Percentiles rank a stretch among this genome's conserved stretches.
These are phyloP conservation scores for Meloidogyne floridensis DNA, from an alignment of 1,140 invertebrate species.

Conservation along the genomic window DNA sequence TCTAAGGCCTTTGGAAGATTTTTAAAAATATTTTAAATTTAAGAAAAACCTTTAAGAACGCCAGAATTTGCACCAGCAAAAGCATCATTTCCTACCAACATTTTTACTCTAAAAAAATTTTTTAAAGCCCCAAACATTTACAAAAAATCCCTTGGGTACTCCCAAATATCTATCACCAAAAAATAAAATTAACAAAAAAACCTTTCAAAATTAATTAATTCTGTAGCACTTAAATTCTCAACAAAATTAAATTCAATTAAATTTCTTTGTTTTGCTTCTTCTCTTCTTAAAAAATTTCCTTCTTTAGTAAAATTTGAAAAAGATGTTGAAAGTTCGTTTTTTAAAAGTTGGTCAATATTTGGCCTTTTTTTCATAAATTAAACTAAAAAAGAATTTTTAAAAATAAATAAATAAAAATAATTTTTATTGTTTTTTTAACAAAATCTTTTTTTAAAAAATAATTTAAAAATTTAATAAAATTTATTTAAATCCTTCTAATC, in stretches of 20 bases:
- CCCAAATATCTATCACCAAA: too few relatives aligned
- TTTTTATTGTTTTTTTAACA: not conserved
- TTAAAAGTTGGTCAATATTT: slow-evolving; percentile 27
- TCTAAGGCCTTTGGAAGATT: slow-evolving; percentile 16
- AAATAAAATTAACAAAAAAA: not conserved
- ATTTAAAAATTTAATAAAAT: too few relatives aligned
- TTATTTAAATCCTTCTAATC: not conserved
- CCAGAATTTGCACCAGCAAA: slow-evolving; percentile 41
- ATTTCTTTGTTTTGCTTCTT: not conserved
- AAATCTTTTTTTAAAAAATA: too few relatives aligned
- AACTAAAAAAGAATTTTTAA: not conserved
- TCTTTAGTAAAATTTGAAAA: not conserved
- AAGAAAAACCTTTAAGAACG: slow-evolving; percentile 33
- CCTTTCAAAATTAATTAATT: slow-evolving; percentile 24
- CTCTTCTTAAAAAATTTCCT: not conserved
- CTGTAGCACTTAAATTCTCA: not conserved
- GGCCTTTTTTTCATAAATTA: not conserved
- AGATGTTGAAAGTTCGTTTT: slow-evolving; percentile 16
- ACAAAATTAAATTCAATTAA: not conserved
- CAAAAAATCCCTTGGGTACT: too few relatives aligned
- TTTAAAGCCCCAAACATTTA: too few relatives aligned
- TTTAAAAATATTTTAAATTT: not conserved
- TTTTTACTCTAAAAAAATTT: too few relatives aligned
- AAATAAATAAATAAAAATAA: not conserved
- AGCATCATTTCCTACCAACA: slow-evolving; percentile 29